Conservation (phyloP, 2,797 vertebrate genomes). For the Falco naumanni region DNA sequence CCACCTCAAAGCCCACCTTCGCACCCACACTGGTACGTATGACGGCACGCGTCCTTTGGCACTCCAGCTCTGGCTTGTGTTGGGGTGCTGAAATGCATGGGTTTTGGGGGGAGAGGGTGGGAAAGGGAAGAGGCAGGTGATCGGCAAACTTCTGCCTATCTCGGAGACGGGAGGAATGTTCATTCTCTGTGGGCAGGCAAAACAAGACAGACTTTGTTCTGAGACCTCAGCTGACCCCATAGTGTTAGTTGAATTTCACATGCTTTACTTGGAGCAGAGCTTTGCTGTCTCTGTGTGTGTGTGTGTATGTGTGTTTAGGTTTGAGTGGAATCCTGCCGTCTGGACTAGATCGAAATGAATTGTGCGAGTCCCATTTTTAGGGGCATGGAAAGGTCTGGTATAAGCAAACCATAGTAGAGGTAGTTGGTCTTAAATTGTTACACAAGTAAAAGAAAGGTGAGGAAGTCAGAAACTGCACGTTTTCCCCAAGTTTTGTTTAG, state of each 20-base stretch:
- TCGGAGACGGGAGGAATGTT: not conserved
- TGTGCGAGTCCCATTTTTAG: not conserved
- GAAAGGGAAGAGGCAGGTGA: not conserved
- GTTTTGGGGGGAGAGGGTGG: accelerated
- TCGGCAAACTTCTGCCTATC: not conserved
- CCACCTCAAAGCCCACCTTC: slow-evolving; percentile 96
- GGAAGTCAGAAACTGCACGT: not conserved
- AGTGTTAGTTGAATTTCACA: slow-evolving; percentile 1
- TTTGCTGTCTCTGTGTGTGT: not conserved
- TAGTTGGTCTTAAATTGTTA: not conserved
- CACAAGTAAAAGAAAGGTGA: not conserved
- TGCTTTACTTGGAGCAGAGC: not conserved
- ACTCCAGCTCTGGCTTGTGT: not conserved
- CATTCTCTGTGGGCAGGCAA: not conserved
- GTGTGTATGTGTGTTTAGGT: not conserved
- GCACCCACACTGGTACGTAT: slow-evolving; percentile 93
- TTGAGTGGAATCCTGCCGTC: slow-evolving; percentile 7
- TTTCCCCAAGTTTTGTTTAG: not conserved
- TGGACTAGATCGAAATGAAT: not conserved
- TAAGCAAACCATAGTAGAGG: not conserved
- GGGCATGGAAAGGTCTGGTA: not conserved
- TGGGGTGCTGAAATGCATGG: not conserved
- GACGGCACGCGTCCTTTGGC: accelerated
- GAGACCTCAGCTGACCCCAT: slow-evolving; percentile 38
- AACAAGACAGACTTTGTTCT: slow-evolving; percentile 51